Evolutionary conservation across 2,113 vertebrate genomes (phyloP).

Genomic region (Charadrius vociferus): DNA sequence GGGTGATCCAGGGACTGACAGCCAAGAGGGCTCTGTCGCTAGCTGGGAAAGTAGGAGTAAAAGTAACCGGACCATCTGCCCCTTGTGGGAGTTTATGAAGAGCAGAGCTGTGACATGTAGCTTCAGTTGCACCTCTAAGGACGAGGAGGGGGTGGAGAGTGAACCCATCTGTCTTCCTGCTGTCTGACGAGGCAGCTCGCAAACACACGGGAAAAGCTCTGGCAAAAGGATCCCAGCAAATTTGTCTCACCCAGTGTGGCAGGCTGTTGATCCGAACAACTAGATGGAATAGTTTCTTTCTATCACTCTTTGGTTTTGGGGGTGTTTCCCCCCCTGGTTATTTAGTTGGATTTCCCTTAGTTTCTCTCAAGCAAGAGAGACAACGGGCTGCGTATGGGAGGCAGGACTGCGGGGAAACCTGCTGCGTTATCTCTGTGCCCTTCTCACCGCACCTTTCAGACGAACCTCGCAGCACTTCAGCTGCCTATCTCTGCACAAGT

Average conservation of each 20-base stretch:
- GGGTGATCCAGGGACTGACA: not conserved
- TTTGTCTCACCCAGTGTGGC: not conserved
- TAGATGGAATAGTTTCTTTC: not conserved
- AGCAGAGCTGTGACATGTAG: not conserved
- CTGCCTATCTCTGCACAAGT: not conserved
- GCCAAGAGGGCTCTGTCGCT: not conserved
- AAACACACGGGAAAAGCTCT: not conserved
- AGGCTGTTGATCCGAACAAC: not conserved
- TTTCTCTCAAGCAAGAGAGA: not conserved
- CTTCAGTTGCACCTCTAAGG: slow-evolving; percentile 17
- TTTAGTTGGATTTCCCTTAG: not conserved
- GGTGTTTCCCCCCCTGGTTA: not conserved
- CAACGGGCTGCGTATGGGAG: not conserved
- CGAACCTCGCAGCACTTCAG: not conserved
- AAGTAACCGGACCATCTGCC: not conserved
- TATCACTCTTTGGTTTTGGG: not conserved
- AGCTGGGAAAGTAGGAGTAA: not conserved
- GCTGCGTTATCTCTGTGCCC: not conserved
- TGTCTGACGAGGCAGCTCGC: not conserved
- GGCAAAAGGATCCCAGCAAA: not conserved
- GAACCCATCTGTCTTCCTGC: slow-evolving; percentile 21
- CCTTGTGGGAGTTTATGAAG: not conserved
- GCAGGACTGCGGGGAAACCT: not conserved
- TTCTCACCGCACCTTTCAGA: accelerated
- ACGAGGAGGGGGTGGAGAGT: not conserved